phyloP scores from a whole-genome alignment of 2,113 vertebrate species.

The Odobenus rosmarus region DNA sequence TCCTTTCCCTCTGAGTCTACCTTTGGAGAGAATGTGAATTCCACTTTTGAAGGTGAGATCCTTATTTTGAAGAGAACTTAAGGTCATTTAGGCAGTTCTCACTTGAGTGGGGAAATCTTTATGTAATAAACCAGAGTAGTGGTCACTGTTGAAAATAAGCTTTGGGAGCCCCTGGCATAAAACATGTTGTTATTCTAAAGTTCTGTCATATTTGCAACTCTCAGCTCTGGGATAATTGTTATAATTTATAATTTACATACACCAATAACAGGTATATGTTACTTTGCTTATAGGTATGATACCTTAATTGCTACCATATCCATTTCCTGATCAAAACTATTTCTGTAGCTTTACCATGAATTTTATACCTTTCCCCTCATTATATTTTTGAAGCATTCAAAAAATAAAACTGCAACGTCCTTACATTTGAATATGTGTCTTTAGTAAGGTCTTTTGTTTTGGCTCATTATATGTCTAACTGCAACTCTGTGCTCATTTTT shows the following conservation, averaged over 20 bases:
- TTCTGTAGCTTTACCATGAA: background rate
- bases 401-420: background rate
- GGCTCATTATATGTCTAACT: background rate
- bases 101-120: background rate
- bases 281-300: background rate
- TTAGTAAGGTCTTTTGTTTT: background rate
- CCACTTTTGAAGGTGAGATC: background rate
- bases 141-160: background rate
- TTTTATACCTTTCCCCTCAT: background rate
- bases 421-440: background rate
- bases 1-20: background rate
- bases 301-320: background rate
- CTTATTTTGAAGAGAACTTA: background rate
- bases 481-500: background rate
- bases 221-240: background rate
- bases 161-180: background rate
- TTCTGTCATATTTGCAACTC: background rate
- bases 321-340: background rate
- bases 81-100: background rate
- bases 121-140: background rate
- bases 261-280: background rate
- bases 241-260: background rate
- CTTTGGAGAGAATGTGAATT: background rate
- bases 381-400: conserved; percentile 3
- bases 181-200: background rate